Evolutionary conservation across 2,113 vertebrate species (phyloP), one percentile per base, ranked within the genome.

Genomic region (Leptodactylus fuscus): DNA sequence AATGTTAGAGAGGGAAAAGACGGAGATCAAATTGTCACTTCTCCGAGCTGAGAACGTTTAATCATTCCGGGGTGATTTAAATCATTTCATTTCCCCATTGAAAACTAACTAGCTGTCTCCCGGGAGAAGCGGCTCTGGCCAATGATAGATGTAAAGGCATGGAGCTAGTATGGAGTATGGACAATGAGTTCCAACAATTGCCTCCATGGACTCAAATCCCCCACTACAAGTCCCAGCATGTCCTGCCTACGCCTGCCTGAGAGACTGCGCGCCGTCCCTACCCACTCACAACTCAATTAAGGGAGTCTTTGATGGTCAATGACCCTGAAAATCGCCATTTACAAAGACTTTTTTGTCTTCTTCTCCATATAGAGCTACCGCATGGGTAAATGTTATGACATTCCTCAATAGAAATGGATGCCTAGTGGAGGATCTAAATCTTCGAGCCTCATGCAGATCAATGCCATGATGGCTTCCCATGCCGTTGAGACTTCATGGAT

Each of bases 291-390:
- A n/a, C 58, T 69, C 34, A 69, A 16, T 67, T 51, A 86, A 48
- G 29, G 60, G 24, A 18, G 41, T 20, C 0, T 9, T 29, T 46
- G 70, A 62, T 88, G 86, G 69, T 1, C 70, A 34, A 73, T 12
- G n/a, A 87, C 15, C 86, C 24, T 0, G 0, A 65, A 81, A 32
- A 0, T 0, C 74, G 3, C 27, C 2, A 0, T 0, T 0, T 0
- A 1, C 34, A 70, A 41, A 46, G 46, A 15, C 44, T 24, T 83
- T 73, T 74, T 44, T 44, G 22, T 15, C 38, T 44, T 16, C 29
- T 53, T 18, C 48, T 27, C 38, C 3, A 34, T 55, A 27, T 0
- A 0, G 71, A 2, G 1, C 49, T 51, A 36, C 20, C 44, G 18
- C 29, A 69, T 60, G 38, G 11, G 16, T 12, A 58, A 85, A 67